phyloP scores from a whole-genome alignment of 2,888 invertebrate genomes.

The Caenorhabditis macrosperma region DNA sequence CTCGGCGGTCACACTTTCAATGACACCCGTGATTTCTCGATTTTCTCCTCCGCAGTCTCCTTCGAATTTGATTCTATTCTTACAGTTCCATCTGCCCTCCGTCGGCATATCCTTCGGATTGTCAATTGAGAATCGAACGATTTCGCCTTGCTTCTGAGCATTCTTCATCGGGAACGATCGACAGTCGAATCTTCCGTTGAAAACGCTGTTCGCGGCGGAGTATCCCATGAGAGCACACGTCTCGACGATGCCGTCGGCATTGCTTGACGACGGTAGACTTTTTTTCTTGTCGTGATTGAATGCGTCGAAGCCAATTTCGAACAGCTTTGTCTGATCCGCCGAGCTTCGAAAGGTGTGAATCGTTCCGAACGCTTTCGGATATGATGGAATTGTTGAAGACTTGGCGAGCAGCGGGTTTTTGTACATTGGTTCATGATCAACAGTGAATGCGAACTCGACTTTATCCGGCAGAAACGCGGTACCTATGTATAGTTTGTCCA shows the following conservation, averaged over 20 bases:
- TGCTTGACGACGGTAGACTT: not conserved
- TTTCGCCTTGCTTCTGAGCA: not conserved
- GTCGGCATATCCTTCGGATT: slow-evolving; percentile 15
- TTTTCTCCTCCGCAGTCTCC: not conserved
- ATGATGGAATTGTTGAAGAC: not conserved
- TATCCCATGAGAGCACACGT: slow-evolving; percentile 25
- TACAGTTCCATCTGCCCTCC: slow-evolving; percentile 7
- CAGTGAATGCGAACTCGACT: not conserved
- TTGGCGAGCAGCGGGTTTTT: not conserved
- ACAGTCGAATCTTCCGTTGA: slow-evolving; percentile 8
- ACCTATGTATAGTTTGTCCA: slow-evolving; percentile 10
- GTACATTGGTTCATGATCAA: not conserved
- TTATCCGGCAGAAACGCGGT: slow-evolving; percentile 8
- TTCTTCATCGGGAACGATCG: slow-evolving; percentile 1
- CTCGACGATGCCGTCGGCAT: slow-evolving; percentile 4
- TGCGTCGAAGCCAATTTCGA: slow-evolving; percentile 5
- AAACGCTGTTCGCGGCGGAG: slow-evolving; percentile 5
- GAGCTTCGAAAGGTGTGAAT: not conserved
- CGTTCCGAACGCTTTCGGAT: slow-evolving; percentile 31
- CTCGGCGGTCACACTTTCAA: slow-evolving; percentile 1
- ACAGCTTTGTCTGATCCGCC: not conserved
- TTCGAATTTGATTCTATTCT: not conserved
- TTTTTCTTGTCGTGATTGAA: not conserved
- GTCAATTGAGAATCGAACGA: not conserved
- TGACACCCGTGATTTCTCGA: not conserved